Base-by-base conservation (phyloP, 2,113 vertebrate species). In the Lophura nycthemera region DNA sequence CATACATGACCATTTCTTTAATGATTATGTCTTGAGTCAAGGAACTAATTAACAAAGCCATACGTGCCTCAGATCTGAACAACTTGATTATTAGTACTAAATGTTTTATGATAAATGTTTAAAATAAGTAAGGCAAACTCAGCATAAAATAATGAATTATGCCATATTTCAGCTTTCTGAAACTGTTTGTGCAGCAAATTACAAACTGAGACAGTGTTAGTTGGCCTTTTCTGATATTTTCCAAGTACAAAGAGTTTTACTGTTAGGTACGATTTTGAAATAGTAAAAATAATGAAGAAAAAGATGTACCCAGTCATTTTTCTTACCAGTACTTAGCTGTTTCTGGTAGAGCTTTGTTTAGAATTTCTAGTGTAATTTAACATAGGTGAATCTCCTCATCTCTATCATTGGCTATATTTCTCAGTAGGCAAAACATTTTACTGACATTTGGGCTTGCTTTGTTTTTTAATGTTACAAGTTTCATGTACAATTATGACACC, bases 91-190 rank as follows among this genome's bases (percentile, higher is more conserved):
- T 96, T 97, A 83, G 89, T 72, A 76, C 21, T 91, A 76, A 84
- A 74, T 78, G 74, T 45, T 96, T 69, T 96, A 91, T 88, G 69
- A 78, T 94, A 95, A 96, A 90, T 95, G 74, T 96, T 96, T 96
- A 96, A 95, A 89, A 91, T 76, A 71, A 83, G 60, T 82, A 85
- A 59, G 42, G 47, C 66, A 92, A 60, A 20, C 90, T 94, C 73
- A 61, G 70, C 69, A 92, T 96, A 91, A 93, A 88, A 79, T 86
- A 65, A 48, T 94, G 77, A 96, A 89, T 71, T 88, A 69, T 13
- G 34, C 8, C 20, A 20, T n/a, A 65, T 79, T 95, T 95, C 45
- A 74, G 14, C 45, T 90, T 88, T 96, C 69, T 87, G 86, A 66
- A 95, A 91, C 74, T 45, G 83, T 72, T 89, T 80, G 77, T 34